Base-by-base conservation (phyloP, 2,797 vertebrate species). In the Luscinia megarhynchos region DNA sequence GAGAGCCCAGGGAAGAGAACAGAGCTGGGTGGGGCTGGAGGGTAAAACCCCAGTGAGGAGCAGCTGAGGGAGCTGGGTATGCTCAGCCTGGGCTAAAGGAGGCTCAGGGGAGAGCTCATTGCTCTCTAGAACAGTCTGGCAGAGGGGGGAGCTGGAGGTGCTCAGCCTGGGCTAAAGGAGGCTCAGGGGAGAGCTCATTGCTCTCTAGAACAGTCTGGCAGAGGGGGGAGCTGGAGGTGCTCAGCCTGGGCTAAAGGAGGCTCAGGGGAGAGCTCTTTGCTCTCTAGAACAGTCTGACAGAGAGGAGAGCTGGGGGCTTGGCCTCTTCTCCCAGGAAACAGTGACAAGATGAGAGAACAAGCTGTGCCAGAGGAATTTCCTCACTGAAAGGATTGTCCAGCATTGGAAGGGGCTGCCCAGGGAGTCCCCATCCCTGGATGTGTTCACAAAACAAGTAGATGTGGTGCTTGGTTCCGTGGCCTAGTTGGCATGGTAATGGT, bases 251-350 rank as follows among this genome's bases (percentile, higher is more conserved):
- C 43, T 43, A 10, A 19, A 10, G 43, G 43, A 43, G 43, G 43
- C 43, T 43, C 43, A 43, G 43, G 18, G 41, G 43, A 19, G 43
- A 43, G 43, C 43, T 43, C 43, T 19, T 43, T 18, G 17, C 18
- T 24, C 8, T 54, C 22, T 8, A 5, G 23, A n/a, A 1, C 6
- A 63, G 14, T 41, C 48, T 63, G 34, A 41, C 23, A 50, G 34
- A 11, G 26, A 4, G 1, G 2, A 13, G 21, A 48, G 14, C 9
- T 11, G 21, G 6, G 30, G 4, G 10, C 18, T 43, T 1, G 0
- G 10, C 43, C 30, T 62, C 12, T 70, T 17, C 66, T 78, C 6
- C 1, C 7, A 8, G 51, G 22, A 10, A 57, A 1, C 9, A 21
- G 21, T 1, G 7, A 7, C 36, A 55, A 50, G 36, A 14, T 7